phyloP scores from a whole-genome alignment of 2,113 vertebrate species.

The Formicarius rufipectus region DNA sequence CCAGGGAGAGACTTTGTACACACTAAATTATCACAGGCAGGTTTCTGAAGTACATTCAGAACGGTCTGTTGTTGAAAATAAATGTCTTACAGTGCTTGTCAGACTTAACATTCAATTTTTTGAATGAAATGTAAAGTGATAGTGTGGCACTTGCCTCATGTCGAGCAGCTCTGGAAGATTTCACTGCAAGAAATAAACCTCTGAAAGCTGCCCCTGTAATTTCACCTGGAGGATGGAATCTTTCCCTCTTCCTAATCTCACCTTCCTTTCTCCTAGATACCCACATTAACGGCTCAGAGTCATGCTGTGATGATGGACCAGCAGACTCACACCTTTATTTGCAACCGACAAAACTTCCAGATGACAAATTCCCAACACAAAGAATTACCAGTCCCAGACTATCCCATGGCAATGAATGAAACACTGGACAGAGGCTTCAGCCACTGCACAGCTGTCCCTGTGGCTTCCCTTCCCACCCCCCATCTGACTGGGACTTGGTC shows the following conservation, averaged over 20 bases:
- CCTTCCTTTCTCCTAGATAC: neutral
- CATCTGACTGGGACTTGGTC: neutral
- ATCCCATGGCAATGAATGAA: neutral
- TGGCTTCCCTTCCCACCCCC: neutral
- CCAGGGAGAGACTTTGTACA: neutral
- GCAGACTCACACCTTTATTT: neutral
- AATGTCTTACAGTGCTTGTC: neutral
- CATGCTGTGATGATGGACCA: neutral
- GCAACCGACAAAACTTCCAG: neutral
- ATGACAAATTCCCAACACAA: neutral
- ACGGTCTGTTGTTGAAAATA: neutral
- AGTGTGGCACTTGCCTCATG: neutral
- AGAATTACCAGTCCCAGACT: neutral
- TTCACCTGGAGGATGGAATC: neutral
- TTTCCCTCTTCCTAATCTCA: neutral
- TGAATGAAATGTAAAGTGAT: neutral
- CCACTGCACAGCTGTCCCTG: neutral
- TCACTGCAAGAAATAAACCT: neutral
- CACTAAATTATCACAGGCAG: neutral
- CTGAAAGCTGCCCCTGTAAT: neutral
- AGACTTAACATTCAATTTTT: neutral
- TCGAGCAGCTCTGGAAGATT: neutral
- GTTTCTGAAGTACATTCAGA: neutral
- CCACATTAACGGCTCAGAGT: neutral
- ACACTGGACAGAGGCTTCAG: neutral